phyloP scores from a whole-genome alignment of 1,140 invertebrate species.

The Mycetomoellerius zeteki region DNA sequence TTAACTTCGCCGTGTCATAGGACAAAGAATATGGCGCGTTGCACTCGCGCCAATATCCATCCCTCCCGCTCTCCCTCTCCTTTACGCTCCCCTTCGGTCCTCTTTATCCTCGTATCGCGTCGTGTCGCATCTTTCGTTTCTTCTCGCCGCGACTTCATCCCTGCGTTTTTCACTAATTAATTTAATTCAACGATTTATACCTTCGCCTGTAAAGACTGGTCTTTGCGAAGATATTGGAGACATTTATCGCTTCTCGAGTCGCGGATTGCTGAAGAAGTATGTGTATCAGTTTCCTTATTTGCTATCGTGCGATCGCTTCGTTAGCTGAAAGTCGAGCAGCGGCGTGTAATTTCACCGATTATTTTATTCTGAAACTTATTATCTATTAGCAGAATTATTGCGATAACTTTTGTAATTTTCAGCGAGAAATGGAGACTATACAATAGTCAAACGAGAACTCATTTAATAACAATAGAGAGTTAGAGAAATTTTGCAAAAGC shows the following conservation, averaged over 20 bases:
- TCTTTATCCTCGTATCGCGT: slow-evolving; percentile 20
- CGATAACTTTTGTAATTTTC: background rate
- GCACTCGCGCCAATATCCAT: slow-evolving; percentile 75
- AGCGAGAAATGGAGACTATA: background rate
- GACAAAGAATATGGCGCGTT: slow-evolving; percentile 82
- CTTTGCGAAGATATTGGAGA: background rate
- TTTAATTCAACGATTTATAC: background rate
- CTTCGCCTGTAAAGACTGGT: background rate
- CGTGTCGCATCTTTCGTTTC: slow-evolving; percentile 34
- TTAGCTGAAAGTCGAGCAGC: background rate
- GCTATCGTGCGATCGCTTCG: background rate
- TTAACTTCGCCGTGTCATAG: slow-evolving; percentile 82
- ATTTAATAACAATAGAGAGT: background rate
- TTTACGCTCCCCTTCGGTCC: background rate
- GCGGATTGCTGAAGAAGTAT: background rate
- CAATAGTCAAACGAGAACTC: background rate
- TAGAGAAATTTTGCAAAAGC: too few species aligned
- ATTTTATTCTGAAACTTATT: background rate
- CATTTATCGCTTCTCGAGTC: background rate
- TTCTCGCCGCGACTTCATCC: background rate
- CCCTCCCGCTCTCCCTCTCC: slow-evolving; percentile 15
- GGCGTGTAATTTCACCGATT: background rate
- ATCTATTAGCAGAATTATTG: background rate
- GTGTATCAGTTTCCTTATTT: slow-evolving; percentile 14
- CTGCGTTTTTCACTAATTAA: background rate